Base-by-base conservation (phyloP, 2,888 invertebrate genomes). In the Drosophila siamana region DNA sequence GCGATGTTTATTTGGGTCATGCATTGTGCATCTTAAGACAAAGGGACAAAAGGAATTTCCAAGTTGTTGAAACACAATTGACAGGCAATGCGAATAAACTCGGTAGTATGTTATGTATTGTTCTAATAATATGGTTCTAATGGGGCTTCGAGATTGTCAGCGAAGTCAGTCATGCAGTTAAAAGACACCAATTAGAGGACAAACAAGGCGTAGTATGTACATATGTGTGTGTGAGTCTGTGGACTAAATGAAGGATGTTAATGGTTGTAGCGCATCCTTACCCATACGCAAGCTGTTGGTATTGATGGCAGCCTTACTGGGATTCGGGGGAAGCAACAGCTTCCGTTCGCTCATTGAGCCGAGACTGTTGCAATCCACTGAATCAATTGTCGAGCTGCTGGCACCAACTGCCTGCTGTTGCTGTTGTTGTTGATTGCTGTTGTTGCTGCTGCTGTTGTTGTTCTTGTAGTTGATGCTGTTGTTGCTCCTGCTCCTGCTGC, bases 331-430 rank as follows among this genome's bases (percentile, higher is more conserved):
- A 80, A 92, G 73, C 76, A 92, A 82, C 19, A 90, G 84, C 71
- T 90, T 91, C 59, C 91, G 88, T 77, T 92, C 92, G 69, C 90
- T 90, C 69, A 91, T 83, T 66, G 92, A 91, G 60, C 90, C 91
- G 51, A 92, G 86, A 76, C 92, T 92, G 70, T 89, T 90, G 83
- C 90, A 91, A 65, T 92, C 92, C 30, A 90, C 89, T 15, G 92
- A 92, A 77, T 92, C 92, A 54, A 92, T 91, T 66, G 92, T 92
- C 52, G 92, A 92, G 78, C 88, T 91, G 79, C 92, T 92, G 48
- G 91, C 91, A 55, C 90, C 92, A 64, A 91, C 88, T 43, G 80
- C 75, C 59, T 78, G 73, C 8, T 79, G 79, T n/a, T 79, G 69
- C 28, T 77, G 86, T 22, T 88, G 85, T 38, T 87, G 78, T 2